Evolutionary conservation across 2,113 vertebrate species (phyloP).

Genomic region (Tetrao urogallus): DNA sequence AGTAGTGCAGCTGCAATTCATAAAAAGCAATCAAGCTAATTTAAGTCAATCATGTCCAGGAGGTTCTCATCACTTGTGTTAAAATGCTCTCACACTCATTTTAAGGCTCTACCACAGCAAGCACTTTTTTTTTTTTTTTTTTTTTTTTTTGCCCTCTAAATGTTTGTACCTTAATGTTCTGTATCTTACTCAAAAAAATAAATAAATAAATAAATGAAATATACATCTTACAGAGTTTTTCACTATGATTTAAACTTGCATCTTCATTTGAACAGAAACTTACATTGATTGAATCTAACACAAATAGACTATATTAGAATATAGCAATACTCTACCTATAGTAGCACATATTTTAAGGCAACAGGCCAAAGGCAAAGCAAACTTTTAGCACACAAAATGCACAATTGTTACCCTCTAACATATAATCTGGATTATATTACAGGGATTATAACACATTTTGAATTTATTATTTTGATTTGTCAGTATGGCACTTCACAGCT

Average conservation of each 20-base stretch:
- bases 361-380: background rate
- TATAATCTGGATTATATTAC: slow-evolving; percentile 43
- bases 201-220: slow-evolving; percentile 17
- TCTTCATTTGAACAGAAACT: slow-evolving; percentile 55
- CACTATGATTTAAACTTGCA: slow-evolving; percentile 8
- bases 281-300: background rate
- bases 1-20: slow-evolving; percentile 82
- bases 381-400: background rate
- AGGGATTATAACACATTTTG: slow-evolving; percentile 8
- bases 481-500: slow-evolving; percentile 30
- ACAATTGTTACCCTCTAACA: background rate
- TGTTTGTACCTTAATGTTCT: slow-evolving; percentile 53
- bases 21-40: slow-evolving; percentile 87
- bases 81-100: slow-evolving; percentile 79
- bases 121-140: background rate
- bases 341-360: background rate
- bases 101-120: slow-evolving; percentile 74
- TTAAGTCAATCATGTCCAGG: slow-evolving; percentile 85
- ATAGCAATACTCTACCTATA: background rate
- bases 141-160: background rate
- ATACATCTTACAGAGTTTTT: background rate
- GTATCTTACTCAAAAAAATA: slow-evolving; percentile 39
- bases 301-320: background rate
- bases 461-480: slow-evolving; percentile 42
- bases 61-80: slow-evolving; percentile 82